Evolutionary conservation across 2,888 invertebrate species (phyloP).

Genomic region (Chromoteleia sp.): DNA sequence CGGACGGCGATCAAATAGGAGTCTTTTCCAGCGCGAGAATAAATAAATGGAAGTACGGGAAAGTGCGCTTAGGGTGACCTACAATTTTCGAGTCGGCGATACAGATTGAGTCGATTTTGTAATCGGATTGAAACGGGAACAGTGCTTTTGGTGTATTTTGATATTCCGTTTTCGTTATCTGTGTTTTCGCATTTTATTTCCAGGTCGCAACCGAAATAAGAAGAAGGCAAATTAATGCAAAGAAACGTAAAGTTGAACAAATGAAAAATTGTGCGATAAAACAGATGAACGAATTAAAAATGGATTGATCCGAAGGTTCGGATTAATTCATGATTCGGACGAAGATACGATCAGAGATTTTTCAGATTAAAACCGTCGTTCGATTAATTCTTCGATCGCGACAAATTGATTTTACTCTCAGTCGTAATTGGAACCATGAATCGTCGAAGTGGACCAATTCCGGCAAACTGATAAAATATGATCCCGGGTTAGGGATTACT

Average conservation of each 20-base stretch:
- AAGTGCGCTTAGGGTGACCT: constrained; percentile 27
- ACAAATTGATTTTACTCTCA: too few relatives aligned
- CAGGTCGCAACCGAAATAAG: not conserved
- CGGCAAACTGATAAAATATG: constrained; percentile 27
- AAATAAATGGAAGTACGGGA: constrained; percentile 46
- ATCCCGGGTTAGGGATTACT: constrained; percentile 14
- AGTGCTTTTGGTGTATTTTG: not conserved
- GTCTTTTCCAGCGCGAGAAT: constrained; percentile 56
- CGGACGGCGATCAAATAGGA: constrained; percentile 54
- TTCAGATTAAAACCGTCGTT: too few relatives aligned
- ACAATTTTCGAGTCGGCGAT: constrained; percentile 7
- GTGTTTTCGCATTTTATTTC: not conserved
- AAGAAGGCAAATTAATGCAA: not conserved
- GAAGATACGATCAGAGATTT: too few relatives aligned
- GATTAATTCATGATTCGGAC: too few relatives aligned
- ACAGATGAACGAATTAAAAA: too few relatives aligned
- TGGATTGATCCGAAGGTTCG: too few relatives aligned
- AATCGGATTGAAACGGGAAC: constrained; percentile 14
- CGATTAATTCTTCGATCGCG: too few relatives aligned
- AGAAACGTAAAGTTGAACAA: too few relatives aligned
- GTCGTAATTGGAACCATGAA: not conserved
- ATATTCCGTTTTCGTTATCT: not conserved
- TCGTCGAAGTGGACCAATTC: constrained; percentile 4
- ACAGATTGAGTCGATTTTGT: constrained; percentile 30
- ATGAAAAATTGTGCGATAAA: too few relatives aligned